A percentile compares a stretch with the other conserved stretches of the same genome.
Evolutionary conservation across 1,140 invertebrate species (phyloP).

Genomic region (Venturia canescens): DNA sequence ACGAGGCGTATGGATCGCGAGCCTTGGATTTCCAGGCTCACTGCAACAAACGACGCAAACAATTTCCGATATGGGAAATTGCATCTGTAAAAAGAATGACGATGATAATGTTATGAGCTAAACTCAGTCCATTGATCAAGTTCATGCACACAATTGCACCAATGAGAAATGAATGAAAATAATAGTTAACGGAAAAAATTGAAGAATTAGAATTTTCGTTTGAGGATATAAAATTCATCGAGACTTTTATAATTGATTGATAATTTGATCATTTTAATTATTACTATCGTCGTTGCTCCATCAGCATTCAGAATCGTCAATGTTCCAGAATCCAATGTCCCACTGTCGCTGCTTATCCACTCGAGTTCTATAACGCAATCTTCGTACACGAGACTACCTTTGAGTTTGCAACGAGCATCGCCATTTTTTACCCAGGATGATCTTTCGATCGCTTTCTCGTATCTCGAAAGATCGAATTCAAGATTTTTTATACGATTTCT

Average conservation of each 20-base stretch:
- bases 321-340: constrained; percentile 83
- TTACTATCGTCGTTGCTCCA: constrained; percentile 84
- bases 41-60: constrained; percentile 85
- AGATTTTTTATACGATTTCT: constrained; percentile 78
- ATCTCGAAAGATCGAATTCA: constrained; percentile 78
- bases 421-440: constrained; percentile 90
- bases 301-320: constrained; percentile 87
- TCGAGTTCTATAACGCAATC: constrained; percentile 90
- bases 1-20: constrained; percentile 84
- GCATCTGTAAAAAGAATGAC: constrained; percentile 72
- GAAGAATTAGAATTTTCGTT: too few relatives aligned
- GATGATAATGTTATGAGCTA: too few relatives aligned
- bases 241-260: too few relatives aligned
- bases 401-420: constrained; percentile 83
- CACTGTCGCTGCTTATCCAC: constrained; percentile 81
- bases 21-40: constrained; percentile 85
- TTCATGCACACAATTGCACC: not conserved
- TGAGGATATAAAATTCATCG: too few relatives aligned
- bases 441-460: constrained; percentile 87
- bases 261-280: not conserved
- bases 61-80: constrained; percentile 83
- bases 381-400: constrained; percentile 79
- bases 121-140: too few relatives aligned
- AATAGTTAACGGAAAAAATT: not conserved
- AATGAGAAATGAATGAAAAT: not conserved